These are phyloP conservation scores for Euphydryas editha DNA, from an alignment of 2,888 invertebrate genomes.

Conservation along the genomic window DNA sequence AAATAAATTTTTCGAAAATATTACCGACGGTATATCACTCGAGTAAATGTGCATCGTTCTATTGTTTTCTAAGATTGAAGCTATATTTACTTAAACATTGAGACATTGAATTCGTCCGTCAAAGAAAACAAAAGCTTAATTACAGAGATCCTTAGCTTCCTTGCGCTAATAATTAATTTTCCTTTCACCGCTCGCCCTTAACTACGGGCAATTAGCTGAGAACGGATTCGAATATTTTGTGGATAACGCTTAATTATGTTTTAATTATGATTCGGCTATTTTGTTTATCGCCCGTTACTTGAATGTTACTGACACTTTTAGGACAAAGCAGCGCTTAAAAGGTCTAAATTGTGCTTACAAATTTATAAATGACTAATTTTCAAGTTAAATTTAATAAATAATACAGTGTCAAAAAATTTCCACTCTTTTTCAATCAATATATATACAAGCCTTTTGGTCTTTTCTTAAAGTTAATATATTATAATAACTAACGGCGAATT, in stretches of 20 bases:
- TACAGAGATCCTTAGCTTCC: conserved; percentile 19
- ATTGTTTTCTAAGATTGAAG: no score
- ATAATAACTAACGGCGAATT: no score
- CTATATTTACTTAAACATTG: not conserved
- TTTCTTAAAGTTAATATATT: no score
- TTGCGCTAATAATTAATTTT: conserved; percentile 27
- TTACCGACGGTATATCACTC: not conserved
- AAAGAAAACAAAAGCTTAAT: conserved; percentile 23
- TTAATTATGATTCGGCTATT: conserved; percentile 38
- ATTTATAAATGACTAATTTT: not conserved
- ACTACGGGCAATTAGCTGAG: conserved; percentile 26
- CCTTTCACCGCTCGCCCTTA: conserved; percentile 28
- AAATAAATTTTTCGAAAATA: no score
- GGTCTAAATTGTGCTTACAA: not conserved
- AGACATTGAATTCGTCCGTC: conserved; percentile 9
- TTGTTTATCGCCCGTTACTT: conserved; percentile 16
- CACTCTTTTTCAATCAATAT: not conserved
- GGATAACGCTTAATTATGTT: conserved; percentile 31
- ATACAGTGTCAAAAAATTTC: no score
- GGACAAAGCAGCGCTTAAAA: conserved; percentile 4
- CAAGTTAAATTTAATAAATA: not conserved
- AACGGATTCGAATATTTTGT: conserved; percentile 29
- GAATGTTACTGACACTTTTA: conserved; percentile 30
- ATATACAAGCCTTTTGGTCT: no score
- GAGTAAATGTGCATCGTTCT: not conserved